Evolutionary conservation across 2,888 invertebrate genomes (phyloP), one percentile per base, ranked within the genome.

Genomic region (Schrankia costaestrigalis): DNA sequence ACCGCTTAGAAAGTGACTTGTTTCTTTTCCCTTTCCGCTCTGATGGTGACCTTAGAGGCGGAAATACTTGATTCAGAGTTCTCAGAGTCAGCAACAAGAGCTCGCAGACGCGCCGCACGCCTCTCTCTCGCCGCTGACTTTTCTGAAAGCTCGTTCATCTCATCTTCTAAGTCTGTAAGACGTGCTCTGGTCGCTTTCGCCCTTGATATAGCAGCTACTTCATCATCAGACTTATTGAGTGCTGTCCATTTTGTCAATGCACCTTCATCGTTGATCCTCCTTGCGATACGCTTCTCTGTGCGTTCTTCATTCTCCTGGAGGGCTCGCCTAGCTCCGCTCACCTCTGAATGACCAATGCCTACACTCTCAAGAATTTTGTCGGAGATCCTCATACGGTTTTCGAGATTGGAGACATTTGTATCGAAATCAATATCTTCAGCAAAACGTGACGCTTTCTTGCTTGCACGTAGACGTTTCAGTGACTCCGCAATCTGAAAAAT

Each of bases 131-230:
- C 90, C 0, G 91, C 91, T 57, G 90, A 91, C 59, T 91, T 90
- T 61, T 93, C 93, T 10, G 86, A 91, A 39, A 94, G 77, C 51
- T 92, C 92, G 23, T 91, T 90, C 92, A 94, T 93, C 73, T 95
- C 94, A 29, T 91, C 91, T 62, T 94, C 94, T 24, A 95, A 80
- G 59, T 94, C 94, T 19, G 89, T 89, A 10, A 94, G 79, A 27
- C 94, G 90, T 6, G 93, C 93, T 46, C 92, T 89, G 1, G 92
- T 89, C 14, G 89, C 90, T 54, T 90, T 90, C 0, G 93, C 94
- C 28, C 94, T 76, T 26, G 89, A 83, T 11, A 89, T 89, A 0
- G 94, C 93, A 0, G 90, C 90, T 41, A 83, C 89, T 41, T 86
- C 84, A 1, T 84, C 81, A 4, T 86, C 85, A 17, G 62, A 63